Evolutionary conservation across 1,140 invertebrate genomes (phyloP), one percentile per base, ranked within the genome.

Genomic region (Drosophila elegans): DNA sequence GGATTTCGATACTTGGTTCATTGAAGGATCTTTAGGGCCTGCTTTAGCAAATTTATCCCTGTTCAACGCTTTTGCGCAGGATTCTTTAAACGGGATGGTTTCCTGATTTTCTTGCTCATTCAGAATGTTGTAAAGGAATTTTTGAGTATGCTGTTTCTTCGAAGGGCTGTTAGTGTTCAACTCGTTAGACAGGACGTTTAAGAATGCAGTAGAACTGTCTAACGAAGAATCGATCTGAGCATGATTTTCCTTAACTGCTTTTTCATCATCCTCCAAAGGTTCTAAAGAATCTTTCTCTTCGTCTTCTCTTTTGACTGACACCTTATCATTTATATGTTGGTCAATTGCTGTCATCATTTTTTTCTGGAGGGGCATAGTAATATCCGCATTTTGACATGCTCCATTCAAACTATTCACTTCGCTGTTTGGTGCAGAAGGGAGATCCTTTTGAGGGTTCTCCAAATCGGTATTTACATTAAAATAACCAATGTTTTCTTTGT

Each of bases 61-160:
- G 5, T 29, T 56, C 2, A 38, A 3, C 2, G 21, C 12, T 4
- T 5, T 48, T 10, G 11, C 10, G 10, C 12, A 9, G 7, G 29
- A 4, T 7, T 29, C 41, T 1, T 39, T 16, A 0, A 6, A 0
- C 9, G 11, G 38, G 1, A 9, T 29, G 1, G 6, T 29, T 12
- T n/a, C 10, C 1, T 2, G 3, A 1, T 21, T 36, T 0, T 46
- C 55, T 12, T 41, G 16, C 12, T 9, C 9, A 1, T 38, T n/a
- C 1, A 75, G 4, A 36, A 75, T 7, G 13, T 12, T 56, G 25
- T 46, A 1, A 29, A 75, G 9, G 10, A 75, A 55, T 9, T 46
- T 2, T 2, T 36, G 46, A 4, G 16, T 29, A 10, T 11, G 16
- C 32, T 38, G 4, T 7, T 68, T 46, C 10, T 25, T 46, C 4